Evolutionary conservation across 2,113 vertebrate genomes (phyloP).

Genomic region (Recurvirostra avosetta): DNA sequence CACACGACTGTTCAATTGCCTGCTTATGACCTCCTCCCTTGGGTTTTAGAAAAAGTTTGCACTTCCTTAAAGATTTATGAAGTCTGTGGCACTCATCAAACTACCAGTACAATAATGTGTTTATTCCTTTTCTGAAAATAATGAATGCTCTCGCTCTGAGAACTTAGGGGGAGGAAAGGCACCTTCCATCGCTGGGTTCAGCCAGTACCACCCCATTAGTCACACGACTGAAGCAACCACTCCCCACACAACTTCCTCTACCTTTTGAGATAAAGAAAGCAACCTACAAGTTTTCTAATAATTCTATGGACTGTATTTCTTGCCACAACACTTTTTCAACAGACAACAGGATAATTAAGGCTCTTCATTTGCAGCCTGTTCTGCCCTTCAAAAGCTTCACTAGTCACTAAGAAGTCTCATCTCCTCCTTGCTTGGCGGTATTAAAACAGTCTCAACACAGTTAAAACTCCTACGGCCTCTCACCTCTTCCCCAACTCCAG

Average conservation of each 20-base stretch:
- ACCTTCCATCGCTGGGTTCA: background rate
- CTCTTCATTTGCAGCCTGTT: background rate
- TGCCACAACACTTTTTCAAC: background rate
- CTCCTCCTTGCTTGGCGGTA: background rate
- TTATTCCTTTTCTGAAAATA: background rate
- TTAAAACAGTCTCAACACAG: background rate
- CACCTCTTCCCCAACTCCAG: background rate
- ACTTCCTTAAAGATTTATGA: background rate
- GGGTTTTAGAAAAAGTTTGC: background rate
- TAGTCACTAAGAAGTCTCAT: background rate
- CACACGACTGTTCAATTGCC: background rate
- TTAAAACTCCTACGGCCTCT: background rate
- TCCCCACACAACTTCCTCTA: slow-evolving; percentile 5
- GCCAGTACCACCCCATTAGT: slow-evolving; percentile 50
- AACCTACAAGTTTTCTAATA: slow-evolving; percentile 12
- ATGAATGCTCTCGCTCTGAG: background rate
- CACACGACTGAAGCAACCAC: slow-evolving; percentile 19
- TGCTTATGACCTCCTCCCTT: background rate
- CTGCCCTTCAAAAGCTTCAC: slow-evolving; percentile 5
- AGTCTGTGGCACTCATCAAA: background rate
- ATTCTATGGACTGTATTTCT: background rate
- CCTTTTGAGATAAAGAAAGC: slow-evolving; percentile 16
- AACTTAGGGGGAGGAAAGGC: background rate
- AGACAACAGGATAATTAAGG: background rate
- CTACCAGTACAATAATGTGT: background rate